Percentiles rank a stretch among this genome's conserved stretches.
Evolutionary conservation across 2,113 vertebrate species (phyloP).

Genomic region (Sapayoa aenigma): DNA sequence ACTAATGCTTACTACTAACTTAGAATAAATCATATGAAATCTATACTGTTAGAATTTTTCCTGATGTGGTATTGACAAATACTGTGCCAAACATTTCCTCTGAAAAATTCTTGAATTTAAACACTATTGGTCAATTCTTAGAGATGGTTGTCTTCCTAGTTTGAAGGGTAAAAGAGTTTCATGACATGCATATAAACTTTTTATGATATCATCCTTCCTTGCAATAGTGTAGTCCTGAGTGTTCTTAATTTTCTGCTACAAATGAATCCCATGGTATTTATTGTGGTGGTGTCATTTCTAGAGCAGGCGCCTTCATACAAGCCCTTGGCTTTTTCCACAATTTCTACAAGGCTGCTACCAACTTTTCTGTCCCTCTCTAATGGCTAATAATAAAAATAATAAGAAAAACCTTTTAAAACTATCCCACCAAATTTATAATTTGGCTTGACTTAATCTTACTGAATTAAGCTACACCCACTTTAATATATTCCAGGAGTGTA

Average conservation of each 20-base stretch:
- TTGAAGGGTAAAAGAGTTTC: background rate
- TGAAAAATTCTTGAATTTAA: background rate
- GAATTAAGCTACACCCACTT: background rate
- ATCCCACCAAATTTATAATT: background rate
- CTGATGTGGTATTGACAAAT: background rate
- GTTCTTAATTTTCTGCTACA: background rate
- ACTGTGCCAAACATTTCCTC: background rate
- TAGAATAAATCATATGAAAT: background rate
- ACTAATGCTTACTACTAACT: background rate
- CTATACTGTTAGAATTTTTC: background rate
- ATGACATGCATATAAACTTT: accelerated
- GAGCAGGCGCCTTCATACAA: background rate
- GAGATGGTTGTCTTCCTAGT: background rate
- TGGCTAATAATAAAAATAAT: background rate
- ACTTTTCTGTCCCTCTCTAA: background rate
- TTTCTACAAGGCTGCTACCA: background rate
- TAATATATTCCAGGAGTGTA: background rate
- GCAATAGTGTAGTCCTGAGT: background rate
- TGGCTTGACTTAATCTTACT: background rate
- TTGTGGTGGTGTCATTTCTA: background rate
- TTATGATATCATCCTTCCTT: background rate
- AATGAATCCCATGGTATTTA: background rate
- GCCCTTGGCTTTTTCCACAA: accelerated
- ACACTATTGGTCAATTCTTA: background rate
- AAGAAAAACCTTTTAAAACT: background rate